These are phyloP conservation scores for Pycnomerus fuliginosus DNA, from an alignment of 2,888 invertebrate genomes.

Conservation along the genomic window DNA sequence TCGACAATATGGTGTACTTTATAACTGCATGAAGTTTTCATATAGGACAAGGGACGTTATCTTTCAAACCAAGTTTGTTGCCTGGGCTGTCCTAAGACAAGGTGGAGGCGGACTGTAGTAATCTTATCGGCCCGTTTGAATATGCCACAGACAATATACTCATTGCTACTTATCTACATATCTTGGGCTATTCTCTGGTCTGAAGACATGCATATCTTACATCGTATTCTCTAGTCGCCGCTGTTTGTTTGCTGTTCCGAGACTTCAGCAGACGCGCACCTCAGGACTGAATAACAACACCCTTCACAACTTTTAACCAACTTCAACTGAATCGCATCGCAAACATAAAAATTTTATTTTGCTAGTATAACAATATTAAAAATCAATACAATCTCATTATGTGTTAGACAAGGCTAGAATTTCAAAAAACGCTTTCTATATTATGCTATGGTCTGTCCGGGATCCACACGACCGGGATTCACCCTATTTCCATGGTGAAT, in stretches of 20 bases:
- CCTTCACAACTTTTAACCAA: too few species aligned
- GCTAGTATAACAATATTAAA: too few species aligned
- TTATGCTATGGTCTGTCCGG: too few species aligned
- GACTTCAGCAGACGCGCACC: slow-evolving; percentile 15
- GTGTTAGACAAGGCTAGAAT: too few species aligned
- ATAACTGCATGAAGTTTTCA: slow-evolving; percentile 41
- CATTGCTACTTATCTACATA: slow-evolving; percentile 33
- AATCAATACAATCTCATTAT: too few species aligned
- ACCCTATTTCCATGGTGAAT: too few species aligned
- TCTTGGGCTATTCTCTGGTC: slow-evolving; percentile 33
- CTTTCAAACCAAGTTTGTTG: slow-evolving; percentile 20
- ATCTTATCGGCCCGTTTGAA: slow-evolving; percentile 39
- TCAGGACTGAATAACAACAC: too few species aligned
- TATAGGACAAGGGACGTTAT: slow-evolving; percentile 28
- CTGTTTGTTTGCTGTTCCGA: slow-evolving; percentile 25
- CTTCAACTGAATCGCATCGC: too few species aligned
- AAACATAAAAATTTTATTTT: too few species aligned
- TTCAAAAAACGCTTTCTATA: too few species aligned
- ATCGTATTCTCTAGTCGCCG: slow-evolving; percentile 29
- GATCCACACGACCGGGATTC: too few species aligned
- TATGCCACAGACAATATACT: slow-evolving; percentile 40
- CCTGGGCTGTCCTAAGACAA: slow-evolving; percentile 20
- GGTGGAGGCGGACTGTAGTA: slow-evolving; percentile 31
- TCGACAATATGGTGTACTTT: slow-evolving; percentile 28
- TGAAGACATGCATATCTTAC: slow-evolving; percentile 38